A percentile compares a stretch with the other conserved stretches of the same genome.
phyloP scores from a whole-genome alignment of 2,113 vertebrate genomes.

The Sigmodon hispidus region DNA sequence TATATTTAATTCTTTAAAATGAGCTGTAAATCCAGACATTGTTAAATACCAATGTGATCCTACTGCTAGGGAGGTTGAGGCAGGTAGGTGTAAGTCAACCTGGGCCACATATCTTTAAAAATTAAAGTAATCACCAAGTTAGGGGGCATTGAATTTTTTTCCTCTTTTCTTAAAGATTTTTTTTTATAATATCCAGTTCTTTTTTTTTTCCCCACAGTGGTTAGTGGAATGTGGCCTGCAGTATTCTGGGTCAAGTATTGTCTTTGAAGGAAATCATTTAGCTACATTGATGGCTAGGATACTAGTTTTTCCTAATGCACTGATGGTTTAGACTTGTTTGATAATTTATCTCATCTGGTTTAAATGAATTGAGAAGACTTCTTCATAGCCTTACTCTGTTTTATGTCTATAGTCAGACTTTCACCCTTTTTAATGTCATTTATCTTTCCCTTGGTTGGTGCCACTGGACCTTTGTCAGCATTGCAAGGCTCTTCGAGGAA shows the following conservation, averaged over 20 bases:
- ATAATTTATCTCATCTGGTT: not conserved
- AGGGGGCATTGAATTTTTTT: not conserved
- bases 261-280: not conserved
- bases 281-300: not conserved
- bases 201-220: not conserved
- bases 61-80: not conserved
- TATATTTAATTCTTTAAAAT: not conserved
- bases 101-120: not conserved
- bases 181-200: not conserved
- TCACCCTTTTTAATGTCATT: not conserved
- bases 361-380: not conserved
- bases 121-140: not conserved
- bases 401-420: not conserved
- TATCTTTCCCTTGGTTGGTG: not conserved
- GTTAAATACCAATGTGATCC: not conserved
- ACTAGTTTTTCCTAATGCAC: not conserved
- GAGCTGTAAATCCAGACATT: not conserved
- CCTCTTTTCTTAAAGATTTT: not conserved
- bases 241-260: slow-evolving; percentile 5
- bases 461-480: not conserved
- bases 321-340: slow-evolving; percentile 5
- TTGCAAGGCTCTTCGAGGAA: not conserved
- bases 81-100: not conserved
- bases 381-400: not conserved
- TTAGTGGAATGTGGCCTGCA: not conserved